Percentiles rank a stretch among this genome's conserved stretches.
Evolutionary conservation across 2,888 invertebrate genomes (phyloP).

Genomic region (Holacanthella duospinosa): DNA sequence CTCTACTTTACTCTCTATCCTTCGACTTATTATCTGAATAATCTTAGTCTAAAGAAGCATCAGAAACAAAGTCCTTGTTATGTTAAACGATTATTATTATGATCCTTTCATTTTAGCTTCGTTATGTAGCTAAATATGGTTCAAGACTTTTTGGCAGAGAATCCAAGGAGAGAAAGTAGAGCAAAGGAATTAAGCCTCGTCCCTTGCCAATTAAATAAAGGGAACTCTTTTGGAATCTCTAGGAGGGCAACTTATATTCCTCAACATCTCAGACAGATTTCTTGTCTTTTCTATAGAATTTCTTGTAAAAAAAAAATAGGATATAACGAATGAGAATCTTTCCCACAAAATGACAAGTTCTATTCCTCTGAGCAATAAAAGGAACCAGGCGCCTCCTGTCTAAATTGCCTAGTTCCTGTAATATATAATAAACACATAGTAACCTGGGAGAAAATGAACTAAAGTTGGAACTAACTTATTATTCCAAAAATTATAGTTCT

Average conservation of each 20-base stretch:
- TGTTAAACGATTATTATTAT: conserved; percentile 3
- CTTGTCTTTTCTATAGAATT: too few species aligned
- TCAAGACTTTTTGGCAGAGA: background rate
- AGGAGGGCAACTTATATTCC: background rate
- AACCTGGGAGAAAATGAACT: too few species aligned
- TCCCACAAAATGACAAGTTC: background rate
- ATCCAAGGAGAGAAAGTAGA: background rate
- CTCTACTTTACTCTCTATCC: too few species aligned
- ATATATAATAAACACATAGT: too few species aligned
- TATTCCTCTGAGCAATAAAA: background rate
- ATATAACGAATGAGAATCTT: background rate
- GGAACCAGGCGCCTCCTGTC: too few species aligned
- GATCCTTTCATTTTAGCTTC: background rate
- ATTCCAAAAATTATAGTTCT: too few species aligned
- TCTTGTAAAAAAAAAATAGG: too few species aligned
- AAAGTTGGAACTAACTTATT: too few species aligned
- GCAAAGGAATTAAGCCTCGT: background rate
- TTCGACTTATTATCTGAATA: too few species aligned
- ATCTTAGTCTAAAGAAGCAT: too few species aligned
- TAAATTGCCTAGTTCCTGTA: too few species aligned
- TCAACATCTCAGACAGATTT: background rate
- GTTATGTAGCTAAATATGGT: background rate
- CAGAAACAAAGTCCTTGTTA: too few species aligned
- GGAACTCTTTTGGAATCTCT: background rate
- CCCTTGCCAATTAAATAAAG: background rate